phyloP scores from a whole-genome alignment of 64 coral and sea anemone species.

The Anthopleura sola region DNA sequence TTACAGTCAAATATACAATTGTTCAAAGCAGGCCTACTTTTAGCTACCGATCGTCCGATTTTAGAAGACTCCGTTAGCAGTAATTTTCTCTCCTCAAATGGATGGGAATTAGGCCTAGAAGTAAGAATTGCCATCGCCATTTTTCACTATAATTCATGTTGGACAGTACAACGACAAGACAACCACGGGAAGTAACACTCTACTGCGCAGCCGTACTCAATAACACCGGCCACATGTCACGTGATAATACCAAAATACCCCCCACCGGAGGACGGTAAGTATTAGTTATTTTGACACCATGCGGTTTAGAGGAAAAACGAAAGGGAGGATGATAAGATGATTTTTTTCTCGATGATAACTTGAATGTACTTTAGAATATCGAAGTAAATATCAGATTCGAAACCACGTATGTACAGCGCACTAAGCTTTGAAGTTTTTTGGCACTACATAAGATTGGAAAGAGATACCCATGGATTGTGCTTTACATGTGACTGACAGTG shows the following conservation, averaged over 20 bases:
- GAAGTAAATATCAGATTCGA: not conserved
- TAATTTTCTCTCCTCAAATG: slow-evolving; percentile 92
- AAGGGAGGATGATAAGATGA: not conserved
- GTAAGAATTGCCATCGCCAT: slow-evolving; percentile 99
- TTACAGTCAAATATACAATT: slow-evolving; percentile 99
- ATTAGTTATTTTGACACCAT: slow-evolving; percentile 11
- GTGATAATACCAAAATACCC: slow-evolving; percentile 5
- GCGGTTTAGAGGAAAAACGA: not conserved
- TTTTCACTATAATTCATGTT: slow-evolving; percentile 55
- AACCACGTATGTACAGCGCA: not conserved
- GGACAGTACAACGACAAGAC: slow-evolving; percentile 25
- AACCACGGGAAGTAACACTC: slow-evolving; percentile 12
- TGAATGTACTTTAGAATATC: not conserved
- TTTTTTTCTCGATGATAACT: not conserved
- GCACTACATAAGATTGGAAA: too few species aligned
- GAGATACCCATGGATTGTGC: too few species aligned
- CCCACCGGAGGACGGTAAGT: not conserved
- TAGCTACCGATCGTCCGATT: slow-evolving; percentile 96
- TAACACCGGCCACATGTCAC: not conserved
- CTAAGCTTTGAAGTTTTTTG: too few species aligned
- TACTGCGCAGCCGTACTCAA: slow-evolving; percentile 7
- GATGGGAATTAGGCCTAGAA: slow-evolving; percentile 92
- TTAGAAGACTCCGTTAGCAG: slow-evolving; percentile 74
- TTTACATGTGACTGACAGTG: too few species aligned
- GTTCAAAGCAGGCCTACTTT: slow-evolving; percentile 76